These are phyloP conservation scores for Chondrilla cf. caribensis DNA, from an alignment of 37 sponge, comb jelly and placozoan species.

Conservation along the genomic window DNA sequence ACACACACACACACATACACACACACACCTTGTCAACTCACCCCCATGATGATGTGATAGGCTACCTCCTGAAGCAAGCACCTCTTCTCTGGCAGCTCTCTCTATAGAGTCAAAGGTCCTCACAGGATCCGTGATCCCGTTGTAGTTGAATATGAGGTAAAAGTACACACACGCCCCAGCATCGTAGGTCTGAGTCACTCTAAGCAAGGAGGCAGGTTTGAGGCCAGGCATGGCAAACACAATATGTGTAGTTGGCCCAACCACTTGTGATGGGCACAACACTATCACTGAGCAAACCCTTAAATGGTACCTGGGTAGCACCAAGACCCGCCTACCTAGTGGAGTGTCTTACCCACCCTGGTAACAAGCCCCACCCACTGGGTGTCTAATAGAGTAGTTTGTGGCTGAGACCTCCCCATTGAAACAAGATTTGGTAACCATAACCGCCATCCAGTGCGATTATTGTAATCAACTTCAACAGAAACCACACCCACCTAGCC, in stretches of 20 bases:
- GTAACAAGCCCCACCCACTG: no score
- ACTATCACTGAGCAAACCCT: background rate
- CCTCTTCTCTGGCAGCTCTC: constrained; percentile 85
- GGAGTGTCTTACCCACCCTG: no score
- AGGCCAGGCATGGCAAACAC: background rate
- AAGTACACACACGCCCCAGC: constrained; percentile 92
- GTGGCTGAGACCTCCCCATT: no score
- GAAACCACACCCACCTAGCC: constrained; percentile 37
- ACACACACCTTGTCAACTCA: constrained; percentile 24
- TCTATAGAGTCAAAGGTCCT: constrained; percentile 64
- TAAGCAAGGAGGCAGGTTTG: background rate
- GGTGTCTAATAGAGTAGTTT: no score
- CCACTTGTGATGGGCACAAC: background rate
- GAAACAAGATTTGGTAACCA: no score
- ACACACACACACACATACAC: no score
- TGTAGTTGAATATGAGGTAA: constrained; percentile 80
- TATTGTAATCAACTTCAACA: no score
- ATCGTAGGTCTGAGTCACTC: constrained; percentile 94
- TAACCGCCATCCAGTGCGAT: no score
- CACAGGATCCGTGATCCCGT: constrained; percentile 77
- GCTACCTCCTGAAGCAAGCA: constrained; percentile 85
- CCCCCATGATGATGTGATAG: constrained; percentile 96
- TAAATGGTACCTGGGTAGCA: no score
- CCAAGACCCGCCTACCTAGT: no score
- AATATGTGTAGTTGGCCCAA: background rate